Evolutionary conservation across 2,797 vertebrate genomes (phyloP), one percentile per base, ranked within the genome.

Genomic region (Sebastes taczanowskii): DNA sequence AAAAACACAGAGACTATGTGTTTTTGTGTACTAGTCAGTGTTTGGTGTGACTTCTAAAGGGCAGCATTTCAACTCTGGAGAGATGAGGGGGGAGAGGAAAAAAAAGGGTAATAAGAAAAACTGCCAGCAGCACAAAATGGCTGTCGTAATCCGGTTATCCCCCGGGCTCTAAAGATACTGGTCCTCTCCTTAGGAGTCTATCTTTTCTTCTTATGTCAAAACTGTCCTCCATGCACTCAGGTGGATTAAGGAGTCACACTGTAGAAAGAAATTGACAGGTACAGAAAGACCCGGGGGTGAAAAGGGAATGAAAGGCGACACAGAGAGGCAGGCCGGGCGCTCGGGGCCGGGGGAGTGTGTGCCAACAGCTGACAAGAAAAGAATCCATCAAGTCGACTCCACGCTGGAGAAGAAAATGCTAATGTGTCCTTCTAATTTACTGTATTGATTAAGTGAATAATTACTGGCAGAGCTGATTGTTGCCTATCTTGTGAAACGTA

Each of bases 191-290:
- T 82, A 74, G 92, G 93, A 93, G 84, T 91, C 92, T 88, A 90
- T 93, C 90, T 94, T 91, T 92, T 83, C 91, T 94, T 94, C 92
- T 94, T 91, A 93, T 94, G 93, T 94, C 93, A 93, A 93, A 95
- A 95, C 86, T 94, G 92, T 94, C 93, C 88, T 94, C 93, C 88
- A 83, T 94, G 94, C 94, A 95, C 93, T 95, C 94, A 93, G 92
- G 93, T 92, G 94, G 94, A 94, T 94, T 95, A 94, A 87, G 77
- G 91, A 91, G 86, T 85, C 88, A 92, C 84, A 77, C 84, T 80
- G 89, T 80, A 92, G 86, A 94, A 92, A 94, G 86, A 91, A 91
- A 90, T 81, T 92, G 92, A 91, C 93, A 93, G 90, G 92, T 90
- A 93, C 73, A 91, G 78, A 91, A 92, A 92, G 84, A 92, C 90